phyloP scores from a whole-genome alignment of 2,888 invertebrate species.

The Corbicula japonica region DNA sequence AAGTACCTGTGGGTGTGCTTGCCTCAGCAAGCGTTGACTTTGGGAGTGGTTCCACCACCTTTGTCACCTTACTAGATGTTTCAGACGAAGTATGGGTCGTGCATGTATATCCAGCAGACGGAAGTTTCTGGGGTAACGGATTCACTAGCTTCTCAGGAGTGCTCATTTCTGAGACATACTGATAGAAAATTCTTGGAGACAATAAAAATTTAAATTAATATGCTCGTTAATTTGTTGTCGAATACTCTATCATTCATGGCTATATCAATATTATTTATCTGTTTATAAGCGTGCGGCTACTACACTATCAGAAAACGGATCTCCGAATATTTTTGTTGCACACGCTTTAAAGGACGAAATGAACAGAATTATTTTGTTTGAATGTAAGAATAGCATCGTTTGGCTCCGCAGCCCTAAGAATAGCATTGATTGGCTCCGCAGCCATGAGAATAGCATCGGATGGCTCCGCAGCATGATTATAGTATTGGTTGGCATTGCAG shows the following conservation, averaged over 20 bases:
- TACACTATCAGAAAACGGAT: too few relatives aligned
- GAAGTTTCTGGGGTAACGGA: constrained; percentile 1
- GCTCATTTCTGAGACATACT: constrained; percentile 5
- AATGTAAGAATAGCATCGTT: background rate
- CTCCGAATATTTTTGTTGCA: too few relatives aligned
- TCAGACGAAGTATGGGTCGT: constrained; percentile 24
- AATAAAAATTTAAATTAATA: too few relatives aligned
- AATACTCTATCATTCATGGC: too few relatives aligned
- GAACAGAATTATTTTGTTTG: too few relatives aligned
- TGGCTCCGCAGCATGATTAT: background rate
- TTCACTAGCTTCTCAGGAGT: constrained; percentile 14
- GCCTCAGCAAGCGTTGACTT: background rate
- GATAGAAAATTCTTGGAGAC: too few relatives aligned
- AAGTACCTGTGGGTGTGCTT: too few relatives aligned
- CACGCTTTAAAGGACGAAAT: too few relatives aligned
- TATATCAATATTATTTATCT: too few relatives aligned
- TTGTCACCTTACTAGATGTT: constrained; percentile 8
- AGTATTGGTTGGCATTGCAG: background rate
- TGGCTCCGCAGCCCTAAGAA: background rate
- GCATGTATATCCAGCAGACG: constrained; percentile 8
- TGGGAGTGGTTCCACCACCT: constrained; percentile 14
- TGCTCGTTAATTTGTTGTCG: too few relatives aligned
- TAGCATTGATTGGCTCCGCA: too few relatives aligned
- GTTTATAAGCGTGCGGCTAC: too few relatives aligned
- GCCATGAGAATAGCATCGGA: background rate